These are phyloP conservation scores for Heliconius aoede DNA, from an alignment of 2,888 invertebrate species.

Conservation along the genomic window DNA sequence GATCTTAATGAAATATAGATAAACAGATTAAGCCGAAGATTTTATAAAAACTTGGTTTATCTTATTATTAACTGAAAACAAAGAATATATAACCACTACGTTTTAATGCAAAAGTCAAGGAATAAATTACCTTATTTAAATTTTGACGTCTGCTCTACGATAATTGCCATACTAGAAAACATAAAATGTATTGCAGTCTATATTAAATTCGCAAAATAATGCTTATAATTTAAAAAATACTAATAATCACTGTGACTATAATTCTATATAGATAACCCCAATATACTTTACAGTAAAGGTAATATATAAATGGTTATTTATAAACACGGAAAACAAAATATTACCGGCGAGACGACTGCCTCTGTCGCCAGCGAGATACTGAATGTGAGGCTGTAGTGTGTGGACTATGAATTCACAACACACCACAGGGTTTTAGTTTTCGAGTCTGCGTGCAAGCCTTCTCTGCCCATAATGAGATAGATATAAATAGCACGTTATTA, in stretches of 20 bases:
- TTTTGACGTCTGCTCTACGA: slow-evolving; percentile 40
- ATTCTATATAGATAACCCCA: neutral
- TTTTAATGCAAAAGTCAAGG: slow-evolving; percentile 19
- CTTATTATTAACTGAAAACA: slow-evolving; percentile 3
- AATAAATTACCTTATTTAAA: slow-evolving; percentile 32
- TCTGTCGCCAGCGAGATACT: slow-evolving; percentile 54
- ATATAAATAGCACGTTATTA: slow-evolving; percentile 17
- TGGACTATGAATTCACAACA: slow-evolving; percentile 33
- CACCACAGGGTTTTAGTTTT: slow-evolving; percentile 33
- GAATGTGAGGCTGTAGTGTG: slow-evolving; percentile 53
- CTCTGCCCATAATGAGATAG: slow-evolving; percentile 1
- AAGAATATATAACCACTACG: neutral
- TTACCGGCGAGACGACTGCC: slow-evolving; percentile 56
- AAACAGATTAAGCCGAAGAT: neutral
- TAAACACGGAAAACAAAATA: slow-evolving; percentile 32
- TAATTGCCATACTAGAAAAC: slow-evolving; percentile 43
- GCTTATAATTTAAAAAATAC: neutral
- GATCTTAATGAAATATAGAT: neutral
- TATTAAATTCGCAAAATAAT: slow-evolving; percentile 13
- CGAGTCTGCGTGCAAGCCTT: slow-evolving; percentile 26
- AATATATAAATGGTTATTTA: slow-evolving; percentile 26
- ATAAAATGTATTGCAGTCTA: neutral
- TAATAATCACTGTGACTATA: neutral
- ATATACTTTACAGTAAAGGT: neutral
- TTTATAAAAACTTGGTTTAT: slow-evolving; percentile 18